Evolutionary conservation across 2,113 vertebrate genomes (phyloP).

Genomic region (Chloroceryle aenea): DNA sequence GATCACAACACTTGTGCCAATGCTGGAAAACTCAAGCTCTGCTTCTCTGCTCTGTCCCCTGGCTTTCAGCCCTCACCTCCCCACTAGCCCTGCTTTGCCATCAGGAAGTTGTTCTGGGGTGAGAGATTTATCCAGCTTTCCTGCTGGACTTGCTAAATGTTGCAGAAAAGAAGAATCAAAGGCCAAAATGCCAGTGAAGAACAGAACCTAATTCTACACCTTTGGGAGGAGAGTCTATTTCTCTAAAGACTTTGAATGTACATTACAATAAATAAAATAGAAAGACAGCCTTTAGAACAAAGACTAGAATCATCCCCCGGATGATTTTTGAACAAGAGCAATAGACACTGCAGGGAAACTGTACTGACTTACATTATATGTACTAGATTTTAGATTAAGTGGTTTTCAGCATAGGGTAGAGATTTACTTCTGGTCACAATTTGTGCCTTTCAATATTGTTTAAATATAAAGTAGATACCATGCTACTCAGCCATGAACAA

Average conservation of each 20-base stretch:
- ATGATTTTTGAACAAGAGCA: neutral
- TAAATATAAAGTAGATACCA: neutral
- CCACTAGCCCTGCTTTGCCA: neutral
- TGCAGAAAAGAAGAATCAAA: neutral
- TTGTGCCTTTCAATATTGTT: neutral
- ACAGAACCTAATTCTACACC: neutral
- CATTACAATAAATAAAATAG: neutral
- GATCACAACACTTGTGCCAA: neutral
- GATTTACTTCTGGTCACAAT: neutral
- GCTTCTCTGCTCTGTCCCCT: neutral
- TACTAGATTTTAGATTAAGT: too few species aligned
- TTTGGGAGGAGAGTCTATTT: neutral
- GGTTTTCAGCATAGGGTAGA: neutral
- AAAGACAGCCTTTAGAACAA: neutral
- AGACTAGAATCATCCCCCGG: neutral
- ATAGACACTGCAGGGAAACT: neutral
- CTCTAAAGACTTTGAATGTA: neutral
- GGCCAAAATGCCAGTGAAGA: neutral
- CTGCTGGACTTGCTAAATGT: neutral
- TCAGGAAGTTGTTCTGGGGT: neutral
- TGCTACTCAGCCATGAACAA: neutral
- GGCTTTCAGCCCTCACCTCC: neutral
- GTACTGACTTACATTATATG: neutral
- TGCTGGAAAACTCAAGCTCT: accelerated
- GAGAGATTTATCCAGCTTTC: neutral